Base-by-base conservation (phyloP, 1,140 invertebrate genomes). In the Nautilus pompilius region DNA sequence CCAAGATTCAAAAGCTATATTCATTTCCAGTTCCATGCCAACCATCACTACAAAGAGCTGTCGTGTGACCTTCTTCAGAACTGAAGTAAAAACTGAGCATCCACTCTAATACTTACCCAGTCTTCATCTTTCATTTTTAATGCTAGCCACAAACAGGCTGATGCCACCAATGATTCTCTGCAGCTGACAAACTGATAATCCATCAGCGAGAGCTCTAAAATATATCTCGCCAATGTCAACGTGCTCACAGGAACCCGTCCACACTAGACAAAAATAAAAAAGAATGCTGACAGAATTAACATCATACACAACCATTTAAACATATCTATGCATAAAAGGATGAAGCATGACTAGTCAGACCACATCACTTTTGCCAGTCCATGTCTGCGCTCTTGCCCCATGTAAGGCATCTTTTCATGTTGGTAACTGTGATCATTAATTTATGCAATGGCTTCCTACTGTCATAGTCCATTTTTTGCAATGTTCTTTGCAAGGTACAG, bases 161-260 rank as follows among this genome's bases (percentile, higher is more conserved):
- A 90, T 29, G 94, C 95, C 83, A 96, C 86, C 83, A 91, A 89
- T 36, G 94, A 96, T 77, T 99, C 96, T 17, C 88, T 88, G 20
- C 87, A 84, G 13, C 82, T 84, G 66, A 95, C 87, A 55, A 93
- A 89, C 2, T 87, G 84, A 80, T 98, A 97, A 70, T 98, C 93
- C 90, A 98, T 91, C 46, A 98, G 83, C 1, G 93, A 93, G 73
- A 89, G 88, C 83, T 99, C 97, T 68, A 99, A 85, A 74, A 99
- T 92, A 81, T 89, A 99, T 66, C 96, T 87, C 13, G 95, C 94
- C 68, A 99, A 82, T 0, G 96, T 99, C 59, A 99, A 84, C 2
- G 91, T 90, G 41, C 91, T 89, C 92, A 98, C 95, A n/a, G 89
- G 88, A 24, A 93, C 87, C 81, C 92, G 90, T 32, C 89, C 89